Evolutionary conservation across 2,113 vertebrate genomes (phyloP).

Genomic region (Fregetta grallaria): DNA sequence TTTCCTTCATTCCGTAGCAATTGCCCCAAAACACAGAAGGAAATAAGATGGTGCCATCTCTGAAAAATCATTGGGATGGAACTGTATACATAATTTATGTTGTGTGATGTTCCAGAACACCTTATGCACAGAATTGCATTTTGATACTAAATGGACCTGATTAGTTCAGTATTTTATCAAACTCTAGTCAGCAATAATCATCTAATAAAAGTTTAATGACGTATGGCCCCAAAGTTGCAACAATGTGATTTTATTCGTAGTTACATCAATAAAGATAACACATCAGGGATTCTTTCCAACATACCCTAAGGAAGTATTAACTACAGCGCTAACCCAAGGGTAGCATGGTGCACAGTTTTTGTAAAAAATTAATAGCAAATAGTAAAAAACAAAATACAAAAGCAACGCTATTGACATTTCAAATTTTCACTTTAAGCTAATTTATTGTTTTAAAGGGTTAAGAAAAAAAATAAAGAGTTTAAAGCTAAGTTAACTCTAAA

Average conservation of each 20-base stretch:
- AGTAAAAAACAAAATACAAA: background rate
- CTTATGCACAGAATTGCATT: background rate
- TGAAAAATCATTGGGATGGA: background rate
- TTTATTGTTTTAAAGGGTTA: background rate
- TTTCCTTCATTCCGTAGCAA: background rate
- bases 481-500: background rate
- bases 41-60: background rate
- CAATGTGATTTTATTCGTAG: background rate
- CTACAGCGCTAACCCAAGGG: background rate
- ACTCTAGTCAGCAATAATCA: background rate
- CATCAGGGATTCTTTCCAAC: background rate
- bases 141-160: background rate
- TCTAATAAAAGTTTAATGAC: background rate
- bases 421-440: background rate
- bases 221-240: background rate
- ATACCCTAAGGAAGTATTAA: background rate
- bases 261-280: background rate
- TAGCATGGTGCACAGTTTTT: rapidly evolving
- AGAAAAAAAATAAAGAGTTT: too few species aligned
- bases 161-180: background rate
- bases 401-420: background rate
- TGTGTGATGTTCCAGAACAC: background rate
- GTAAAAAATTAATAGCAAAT: background rate
- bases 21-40: background rate
- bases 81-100: background rate